Evolutionary conservation across 2,113 vertebrate genomes (phyloP), one percentile per base, ranked within the genome.

Genomic region (Salvelinus alpinus): DNA sequence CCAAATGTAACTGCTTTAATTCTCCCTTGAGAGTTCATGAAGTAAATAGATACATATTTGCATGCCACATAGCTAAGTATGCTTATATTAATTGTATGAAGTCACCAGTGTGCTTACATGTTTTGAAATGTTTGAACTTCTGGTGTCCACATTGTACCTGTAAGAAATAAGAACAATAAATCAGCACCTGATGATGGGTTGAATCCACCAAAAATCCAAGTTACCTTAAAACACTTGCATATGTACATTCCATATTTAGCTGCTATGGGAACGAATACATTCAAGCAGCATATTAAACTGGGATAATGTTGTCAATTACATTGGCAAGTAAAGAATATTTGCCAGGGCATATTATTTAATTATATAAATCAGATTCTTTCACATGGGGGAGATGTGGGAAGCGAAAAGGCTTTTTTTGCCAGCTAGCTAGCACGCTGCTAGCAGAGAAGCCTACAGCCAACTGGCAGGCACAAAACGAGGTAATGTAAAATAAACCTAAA

Each of bases 141-240:
- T 95, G 51, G 95, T 96, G 67, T 97, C 95, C 69, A 97, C 93
- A 13, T 97, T 96, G 91, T 96, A 97, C 88, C 96, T 97, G 86
- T 51, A 88, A 79, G 78, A 76, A 31, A 86, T 77, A 6, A 84
- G 75, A 80, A 73, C 59, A 22, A 22, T 22, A 22, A 22, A 62
- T n/a, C n/a, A 22, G 9, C 59, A n/a, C 16, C 59, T 62, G 7
- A 22, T n/a, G 2, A 62, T 8, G 16, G 4, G n/a, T 20, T 62
- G 20, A 62, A 22, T 62, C 8, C n/a, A 62, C 59, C 59, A n/a
- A n/a, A 62, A 24, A 24, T 62, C n/a, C 2, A 20, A 60, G 0
- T 22, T 59, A 1, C 54, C 27, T 48, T 64, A 27, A 64, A 73
- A 44, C 24, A 31, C 25, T 20, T 25, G 3, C 22, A 64, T 64